Evolutionary conservation across 2,797 vertebrate species (phyloP), one percentile per base, ranked within the genome.

Genomic region (Enoplosus armatus): DNA sequence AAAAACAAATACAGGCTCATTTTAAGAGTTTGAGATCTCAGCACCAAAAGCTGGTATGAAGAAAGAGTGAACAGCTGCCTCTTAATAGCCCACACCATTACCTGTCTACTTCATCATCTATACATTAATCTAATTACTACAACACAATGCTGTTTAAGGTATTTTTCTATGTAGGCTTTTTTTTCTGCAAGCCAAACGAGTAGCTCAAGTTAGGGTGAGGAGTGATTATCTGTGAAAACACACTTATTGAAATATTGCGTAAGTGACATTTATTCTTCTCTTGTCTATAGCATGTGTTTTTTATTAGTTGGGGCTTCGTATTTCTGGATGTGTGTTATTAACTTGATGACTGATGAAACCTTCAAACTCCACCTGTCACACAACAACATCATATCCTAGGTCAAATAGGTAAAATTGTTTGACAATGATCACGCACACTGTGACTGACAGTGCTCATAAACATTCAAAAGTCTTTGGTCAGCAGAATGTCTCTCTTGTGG

Each of bases 191-290:
- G 3, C 20, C 1, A 26, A 48, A 47, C 1, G 5, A 29, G 15
- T 37, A 16, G 10, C 35, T 61, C 2, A 43, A 33, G 7, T 43
- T 14, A 14, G 22, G 37, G 35, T 35, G 66, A 41, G 53, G 26
- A 63, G 51, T 22, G 7, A 63, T 68, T n/a, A 41, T 56, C 35
- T 74, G 22, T 35, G 29, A 79, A 69, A 70, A 37, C 43, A 69
- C 45, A 64, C 31, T 26, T 16, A 1, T 16, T 15, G 24, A 48
- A 48, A 50, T 33, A 39, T 58, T 41, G 9, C 62, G 33, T 67
- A 41, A 16, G 35, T 39, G 22, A 61, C 26, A 27, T 70, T 39
- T 24, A 39, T 60, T 41, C 5, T 8, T 6, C 5, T 58, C 33
- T 16, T 47, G 12, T 69, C 41, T 39, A n/a, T 20, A 51, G 15